Base-by-base conservation (phyloP, 2,113 vertebrate species). In the Hydropotes inermis region DNA sequence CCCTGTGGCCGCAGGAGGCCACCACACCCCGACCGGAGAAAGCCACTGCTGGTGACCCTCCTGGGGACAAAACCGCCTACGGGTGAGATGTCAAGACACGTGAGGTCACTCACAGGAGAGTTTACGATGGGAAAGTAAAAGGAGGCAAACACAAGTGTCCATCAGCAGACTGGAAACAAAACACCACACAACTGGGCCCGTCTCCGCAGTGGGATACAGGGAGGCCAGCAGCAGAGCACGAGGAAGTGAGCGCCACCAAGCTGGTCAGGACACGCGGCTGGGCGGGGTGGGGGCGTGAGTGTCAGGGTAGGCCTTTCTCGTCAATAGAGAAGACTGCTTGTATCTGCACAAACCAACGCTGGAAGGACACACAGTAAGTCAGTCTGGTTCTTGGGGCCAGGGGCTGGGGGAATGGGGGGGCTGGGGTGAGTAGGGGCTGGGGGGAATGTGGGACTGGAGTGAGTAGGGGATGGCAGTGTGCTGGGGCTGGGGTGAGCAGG, bases 181-280 rank as follows among this genome's bases (percentile, higher is more conserved):
- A 19, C 33, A 17, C 33, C 19, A 10, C 8, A 36, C 8, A 13
- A 50, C 27, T 0, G 0, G 54, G 12, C 6, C 25, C 0, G 1
- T 17, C 25, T 7, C 21, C 5, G 47, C 5, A 1, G 12, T 0
- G 14, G 52, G 28, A 8, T 0, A 36, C 7, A 55, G 9, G 2
- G 12, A 47, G 36, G 52, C 12, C 11, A 1, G 83, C n/a, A n/a
- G 67, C 23, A 12, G 30, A 17, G 47, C 5, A 5, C 0, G 7
- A 54, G 27, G 39, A 2, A 1, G 1, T 0, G 1, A 1, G 0
- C 36, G 0, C 17, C n/a, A 6, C 10, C 6, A 6, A 4, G 10
- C 6, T 17, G 11, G 27, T 23, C 55, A 17, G 78, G 17, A 13
- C 7, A 1, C 5, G 12, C 14, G 2, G 54, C 13, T 6, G 5